Conservation (phyloP, 1,140 invertebrate genomes). For the Globodera rostochiensis region DNA sequence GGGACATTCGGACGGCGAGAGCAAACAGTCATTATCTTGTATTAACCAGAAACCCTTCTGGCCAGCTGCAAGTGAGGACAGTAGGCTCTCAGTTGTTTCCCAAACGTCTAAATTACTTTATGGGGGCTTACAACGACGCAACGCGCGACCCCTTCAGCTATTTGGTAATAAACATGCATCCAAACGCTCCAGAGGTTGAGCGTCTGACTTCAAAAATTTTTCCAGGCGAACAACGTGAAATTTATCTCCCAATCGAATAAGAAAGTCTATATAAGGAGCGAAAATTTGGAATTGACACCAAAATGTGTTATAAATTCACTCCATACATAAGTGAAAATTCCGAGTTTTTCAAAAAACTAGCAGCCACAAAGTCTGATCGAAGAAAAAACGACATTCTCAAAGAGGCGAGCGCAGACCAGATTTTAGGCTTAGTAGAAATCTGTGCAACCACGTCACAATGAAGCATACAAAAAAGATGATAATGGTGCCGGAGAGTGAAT, state of each 20-base stretch:
- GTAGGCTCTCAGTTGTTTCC: constrained; percentile 1
- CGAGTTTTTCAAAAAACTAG: background rate
- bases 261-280: background rate
- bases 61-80: background rate
- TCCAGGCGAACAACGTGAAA: constrained; percentile 24
- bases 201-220: constrained; percentile 28
- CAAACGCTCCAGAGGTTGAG: constrained; percentile 22
- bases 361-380: background rate
- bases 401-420: constrained; percentile 9
- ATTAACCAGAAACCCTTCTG: background rate
- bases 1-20: background rate
- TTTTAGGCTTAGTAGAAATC: constrained; percentile 37
- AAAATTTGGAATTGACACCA: background rate
- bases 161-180: constrained; percentile 32
- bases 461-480: constrained; percentile 27
- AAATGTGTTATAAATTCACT: background rate
- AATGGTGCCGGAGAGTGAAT: constrained; percentile 31
- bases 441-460: constrained; percentile 21
- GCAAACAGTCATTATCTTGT: background rate
- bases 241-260: constrained; percentile 17
- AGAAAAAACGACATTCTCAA: background rate
- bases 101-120: background rate
- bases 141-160: background rate
- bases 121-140: background rate
- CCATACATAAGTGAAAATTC: background rate